A percentile compares a stretch with the other conserved stretches of the same genome.
These are phyloP conservation scores for Sicus ferrugineus DNA, from an alignment of 2,888 invertebrate genomes.

Conservation along the genomic window DNA sequence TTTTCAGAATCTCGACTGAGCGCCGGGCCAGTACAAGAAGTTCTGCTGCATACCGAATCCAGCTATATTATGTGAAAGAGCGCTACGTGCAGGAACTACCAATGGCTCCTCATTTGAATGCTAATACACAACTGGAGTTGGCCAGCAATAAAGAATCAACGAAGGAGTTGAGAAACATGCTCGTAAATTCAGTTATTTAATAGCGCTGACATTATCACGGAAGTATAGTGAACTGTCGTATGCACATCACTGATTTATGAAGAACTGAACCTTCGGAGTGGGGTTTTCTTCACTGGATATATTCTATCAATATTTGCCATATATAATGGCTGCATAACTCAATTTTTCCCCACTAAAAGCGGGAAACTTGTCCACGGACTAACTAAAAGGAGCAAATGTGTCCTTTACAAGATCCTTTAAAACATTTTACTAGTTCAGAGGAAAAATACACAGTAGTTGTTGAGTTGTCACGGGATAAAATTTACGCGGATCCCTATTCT, in stretches of 20 bases:
- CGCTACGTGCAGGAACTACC: slow-evolving; percentile 20
- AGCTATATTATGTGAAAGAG: slow-evolving; percentile 23
- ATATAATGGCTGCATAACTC: too few species aligned
- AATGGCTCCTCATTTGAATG: slow-evolving; percentile 14
- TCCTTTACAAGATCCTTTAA: too few species aligned
- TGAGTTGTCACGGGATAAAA: too few species aligned
- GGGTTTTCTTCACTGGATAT: too few species aligned
- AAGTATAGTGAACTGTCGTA: slow-evolving; percentile 11
- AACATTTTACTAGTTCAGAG: too few species aligned
- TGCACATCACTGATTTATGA: neutral
- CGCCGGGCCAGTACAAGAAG: slow-evolving; percentile 30
- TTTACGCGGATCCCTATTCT: too few species aligned
- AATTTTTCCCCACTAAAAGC: too few species aligned
- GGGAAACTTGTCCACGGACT: too few species aligned
- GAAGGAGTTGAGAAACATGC: slow-evolving; percentile 6
- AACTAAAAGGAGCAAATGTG: too few species aligned
- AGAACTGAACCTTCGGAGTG: too few species aligned
- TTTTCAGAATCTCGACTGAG: slow-evolving; percentile 31
- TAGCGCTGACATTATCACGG: slow-evolving; percentile 23
- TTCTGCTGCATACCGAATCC: slow-evolving; percentile 33
- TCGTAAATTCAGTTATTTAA: slow-evolving; percentile 29
- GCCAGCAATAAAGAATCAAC: neutral
- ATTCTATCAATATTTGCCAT: too few species aligned
- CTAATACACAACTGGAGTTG: slow-evolving; percentile 14
- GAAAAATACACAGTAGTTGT: too few species aligned